phyloP scores from a whole-genome alignment of 2,113 vertebrate species.

The Sturnira hondurensis region DNA sequence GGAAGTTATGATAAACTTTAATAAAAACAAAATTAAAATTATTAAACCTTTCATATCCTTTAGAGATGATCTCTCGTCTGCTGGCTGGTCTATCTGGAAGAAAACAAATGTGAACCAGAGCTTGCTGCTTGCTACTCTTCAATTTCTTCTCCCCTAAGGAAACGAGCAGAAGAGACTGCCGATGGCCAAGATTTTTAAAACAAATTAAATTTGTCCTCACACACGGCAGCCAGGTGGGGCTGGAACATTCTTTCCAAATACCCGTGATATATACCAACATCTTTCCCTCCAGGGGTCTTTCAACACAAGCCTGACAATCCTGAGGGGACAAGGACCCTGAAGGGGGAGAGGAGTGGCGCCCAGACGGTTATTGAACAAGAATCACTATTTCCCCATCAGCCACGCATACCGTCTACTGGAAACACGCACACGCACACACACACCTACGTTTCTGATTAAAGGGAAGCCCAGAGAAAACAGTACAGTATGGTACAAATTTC shows the following conservation, averaged over 20 bases:
- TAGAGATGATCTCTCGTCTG: conserved; percentile 74
- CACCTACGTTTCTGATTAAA: conserved; percentile 7
- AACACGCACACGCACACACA: not conserved
- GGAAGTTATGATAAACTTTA: conserved; percentile 74
- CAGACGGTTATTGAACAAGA: not conserved
- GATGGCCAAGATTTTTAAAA: conserved; percentile 71
- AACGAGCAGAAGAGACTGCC: conserved; percentile 65
- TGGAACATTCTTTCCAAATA: conserved; percentile 36
- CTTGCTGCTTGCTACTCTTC: conserved; percentile 53
- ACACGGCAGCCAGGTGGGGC: conserved; percentile 54
- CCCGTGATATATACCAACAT: not conserved
- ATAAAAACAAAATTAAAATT: conserved; percentile 83
- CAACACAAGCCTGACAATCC: not conserved
- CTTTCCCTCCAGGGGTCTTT: conserved; percentile 7
- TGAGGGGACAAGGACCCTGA: not conserved
- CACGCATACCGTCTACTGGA: not conserved
- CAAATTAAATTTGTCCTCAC: conserved; percentile 65
- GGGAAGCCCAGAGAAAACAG: conserved; percentile 28
- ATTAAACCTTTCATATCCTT: conserved; percentile 83
- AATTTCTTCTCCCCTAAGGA: conserved; percentile 31
- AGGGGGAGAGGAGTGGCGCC: not conserved
- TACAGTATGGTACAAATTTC: not conserved
- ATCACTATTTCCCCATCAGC: not conserved
- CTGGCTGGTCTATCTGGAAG: conserved; percentile 67
- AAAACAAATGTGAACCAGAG: conserved; percentile 62